Evolutionary conservation across 2,888 invertebrate genomes (phyloP), one percentile per base, ranked within the genome.

Genomic region (Pollenia amentaria): DNA sequence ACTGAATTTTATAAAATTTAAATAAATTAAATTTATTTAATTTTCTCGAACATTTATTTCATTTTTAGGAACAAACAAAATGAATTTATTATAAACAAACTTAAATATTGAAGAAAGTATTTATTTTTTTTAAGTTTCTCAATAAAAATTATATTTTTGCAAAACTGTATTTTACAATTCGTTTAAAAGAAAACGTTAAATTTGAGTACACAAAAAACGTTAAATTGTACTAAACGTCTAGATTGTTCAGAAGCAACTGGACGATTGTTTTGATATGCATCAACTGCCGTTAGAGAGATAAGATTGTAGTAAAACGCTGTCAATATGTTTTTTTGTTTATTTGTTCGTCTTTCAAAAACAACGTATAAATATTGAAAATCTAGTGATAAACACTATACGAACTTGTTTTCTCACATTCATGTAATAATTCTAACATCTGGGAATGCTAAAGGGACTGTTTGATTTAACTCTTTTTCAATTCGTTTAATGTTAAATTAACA

Each of bases 241-340:
- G 40, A 44, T 67, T 44, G 60, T 11, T n/a, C 60, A 69, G 21
- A 16, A 69, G 78, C 69, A 51, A 69, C n/a, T 78, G 48, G 1
- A 16, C 78, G 60, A 78, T 78, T 78, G 60, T 69, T 69, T 78
- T 12, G 65, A 53, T 64, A 29, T 76, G 51, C 21, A 62, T 10
- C 69, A 69, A 42, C 40, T 51, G 12, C 69, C 69, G 69, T 60
- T 69, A 48, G 48, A 57, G 38, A 48, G 38, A 48, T 67, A 78
- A 46, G 38, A 65, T 46, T 44, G 16, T 67, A 46, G 16, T 44
- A 55, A 78, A 46, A 21, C 44, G 12, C 7, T 48, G 46, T 77
- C 29, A 77, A 62, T 16, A 18, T 21, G 7, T 75, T n/a, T 21
- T 57, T 29, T 40, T 48, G 42, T 78, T 55, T 67, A 67, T 67